These are phyloP conservation scores for Drosophila picticornis DNA, from an alignment of 2,888 invertebrate species.

Conservation along the genomic window DNA sequence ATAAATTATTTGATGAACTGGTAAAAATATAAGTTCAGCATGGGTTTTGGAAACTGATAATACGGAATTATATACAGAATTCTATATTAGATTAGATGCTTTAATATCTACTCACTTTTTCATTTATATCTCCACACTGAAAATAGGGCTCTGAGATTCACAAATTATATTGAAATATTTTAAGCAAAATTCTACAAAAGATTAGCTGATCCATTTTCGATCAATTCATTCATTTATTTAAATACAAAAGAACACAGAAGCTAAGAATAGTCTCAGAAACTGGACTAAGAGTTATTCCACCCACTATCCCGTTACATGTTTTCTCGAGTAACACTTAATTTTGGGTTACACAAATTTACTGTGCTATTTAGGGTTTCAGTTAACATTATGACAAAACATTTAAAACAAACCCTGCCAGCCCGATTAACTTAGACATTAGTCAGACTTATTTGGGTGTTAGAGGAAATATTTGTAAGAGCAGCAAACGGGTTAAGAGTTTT, in stretches of 20 bases:
- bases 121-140: not conserved
- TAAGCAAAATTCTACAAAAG: not conserved
- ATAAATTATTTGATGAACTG: not conserved
- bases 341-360: not conserved
- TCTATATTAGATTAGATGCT: not conserved
- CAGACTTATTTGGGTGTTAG: conserved; percentile 41
- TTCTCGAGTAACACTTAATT: not conserved
- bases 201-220: not conserved
- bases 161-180: not conserved
- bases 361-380: not conserved
- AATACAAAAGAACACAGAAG: not conserved
- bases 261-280: not conserved
- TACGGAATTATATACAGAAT: not conserved
- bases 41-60: not conserved
- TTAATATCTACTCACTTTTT: not conserved
- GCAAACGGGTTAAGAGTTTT: conserved; percentile 17
- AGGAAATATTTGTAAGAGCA: conserved; percentile 22
- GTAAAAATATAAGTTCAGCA: not conserved
- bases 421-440: conserved; percentile 24
- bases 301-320: not conserved
- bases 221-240: not conserved
- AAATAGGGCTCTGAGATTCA: accelerated
- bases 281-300: not conserved
- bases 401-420: not conserved
- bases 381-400: not conserved